Base-by-base conservation (phyloP, 2,888 invertebrate species). In the Galerucella calmariensis region DNA sequence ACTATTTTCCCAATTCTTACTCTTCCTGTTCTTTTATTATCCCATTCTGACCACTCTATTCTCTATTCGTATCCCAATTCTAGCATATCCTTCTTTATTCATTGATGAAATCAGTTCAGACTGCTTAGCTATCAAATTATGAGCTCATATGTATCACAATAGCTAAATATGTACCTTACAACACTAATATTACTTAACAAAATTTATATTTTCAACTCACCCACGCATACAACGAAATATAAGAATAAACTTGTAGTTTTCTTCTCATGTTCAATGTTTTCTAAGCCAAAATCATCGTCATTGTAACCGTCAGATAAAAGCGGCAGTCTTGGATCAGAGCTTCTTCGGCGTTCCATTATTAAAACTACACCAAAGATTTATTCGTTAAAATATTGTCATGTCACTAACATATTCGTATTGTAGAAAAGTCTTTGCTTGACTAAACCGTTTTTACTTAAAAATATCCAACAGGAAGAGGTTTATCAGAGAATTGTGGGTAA, bases 161-260 rank as follows among this genome's bases (percentile, higher is more conserved):
- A 35, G 35, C 35, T 6, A 35, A 6, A 6, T 35, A 8, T 41
- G 35, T 41, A 41, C 35, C 35, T 41, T 1, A 41, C 8, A 41
- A 41, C 35, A 41, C 35, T 41, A 8, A 41, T 41, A 41, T 8
- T 8, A 41, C 35, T 41, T 41, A 0, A 41, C 8, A 9, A 9
- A 41, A 41, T 8, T 41, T 9, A 41, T 41, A 41, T 8, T 41
- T 41, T 41, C 8, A 14, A 68, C 68, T 69, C 10, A 69, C 68
- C 59, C 6, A 27, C 46, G 20, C 24, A 35, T 46, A 59, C 58
- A 9, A 59, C 24, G 20, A 69, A 58, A n/a, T 69, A 69, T 46
- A 69, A 27, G 59, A 69, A 69, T 24, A 59, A 59, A 20, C 68
- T 41, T 16, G 67, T 59, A 2, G 58, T 20, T 59, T 69, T 69